Evolutionary conservation across 2,113 vertebrate genomes (phyloP).

Genomic region (Tautogolabrus adspersus): DNA sequence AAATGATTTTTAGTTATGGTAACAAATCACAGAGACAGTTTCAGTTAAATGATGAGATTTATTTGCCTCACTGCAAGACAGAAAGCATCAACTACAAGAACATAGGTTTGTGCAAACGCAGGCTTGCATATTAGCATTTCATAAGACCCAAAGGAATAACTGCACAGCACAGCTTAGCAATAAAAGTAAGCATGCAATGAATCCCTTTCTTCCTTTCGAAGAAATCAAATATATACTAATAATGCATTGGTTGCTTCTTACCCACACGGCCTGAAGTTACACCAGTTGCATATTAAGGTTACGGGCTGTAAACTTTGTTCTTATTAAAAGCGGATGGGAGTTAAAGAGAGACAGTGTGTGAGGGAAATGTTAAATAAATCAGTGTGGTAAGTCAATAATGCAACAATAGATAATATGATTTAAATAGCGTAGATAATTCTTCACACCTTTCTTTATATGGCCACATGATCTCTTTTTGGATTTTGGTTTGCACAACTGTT

Average conservation of each 20-base stretch:
- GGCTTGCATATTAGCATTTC: constrained; percentile 75
- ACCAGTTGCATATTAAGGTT: constrained; percentile 60
- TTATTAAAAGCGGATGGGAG: constrained; percentile 24
- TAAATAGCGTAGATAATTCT: too few relatives aligned
- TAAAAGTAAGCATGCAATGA: constrained; percentile 82
- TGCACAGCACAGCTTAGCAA: constrained; percentile 76
- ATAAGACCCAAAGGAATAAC: constrained; percentile 74
- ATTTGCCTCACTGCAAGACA: constrained; percentile 79
- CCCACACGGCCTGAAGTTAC: constrained; percentile 33
- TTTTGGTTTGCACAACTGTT: too few relatives aligned
- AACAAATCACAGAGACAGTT: constrained; percentile 47
- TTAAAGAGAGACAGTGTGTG: background rate
- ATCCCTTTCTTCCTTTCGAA: constrained; percentile 62
- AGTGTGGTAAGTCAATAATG: background rate
- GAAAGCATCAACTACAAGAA: constrained; percentile 74
- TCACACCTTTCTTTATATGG: background rate
- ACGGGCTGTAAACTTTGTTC: constrained; percentile 49
- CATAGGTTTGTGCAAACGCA: constrained; percentile 75
- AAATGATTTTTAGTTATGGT: background rate
- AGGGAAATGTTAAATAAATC: background rate
- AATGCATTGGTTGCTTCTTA: constrained; percentile 37
- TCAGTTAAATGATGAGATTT: constrained; percentile 72
- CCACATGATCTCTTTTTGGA: constrained; percentile 26
- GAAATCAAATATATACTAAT: constrained; percentile 56
- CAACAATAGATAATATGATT: background rate